phyloP scores from a whole-genome alignment of 2,113 vertebrate genomes.

The Pogonocichla stellata region DNA sequence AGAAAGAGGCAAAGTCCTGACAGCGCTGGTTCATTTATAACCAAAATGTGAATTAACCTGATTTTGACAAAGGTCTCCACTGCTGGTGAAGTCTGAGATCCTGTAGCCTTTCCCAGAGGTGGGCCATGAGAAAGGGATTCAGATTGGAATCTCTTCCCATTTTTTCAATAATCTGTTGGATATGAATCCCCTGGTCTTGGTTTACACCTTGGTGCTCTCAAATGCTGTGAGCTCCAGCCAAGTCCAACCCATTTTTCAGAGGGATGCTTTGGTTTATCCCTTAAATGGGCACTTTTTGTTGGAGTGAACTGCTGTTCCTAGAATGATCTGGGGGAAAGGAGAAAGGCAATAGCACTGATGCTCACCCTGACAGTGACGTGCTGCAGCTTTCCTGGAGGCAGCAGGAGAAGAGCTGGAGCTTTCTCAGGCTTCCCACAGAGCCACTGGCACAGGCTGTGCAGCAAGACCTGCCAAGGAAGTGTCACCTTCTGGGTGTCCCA shows the following conservation, averaged over 20 bases:
- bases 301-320: not conserved
- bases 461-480: not conserved
- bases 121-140: not conserved
- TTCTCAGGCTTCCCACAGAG: not conserved
- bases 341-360: rapidly evolving
- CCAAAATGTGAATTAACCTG: not conserved
- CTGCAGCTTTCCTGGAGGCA: not conserved
- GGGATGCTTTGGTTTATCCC: not conserved
- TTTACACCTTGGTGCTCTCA: not conserved
- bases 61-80: not conserved
- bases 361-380: not conserved
- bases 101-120: not conserved
- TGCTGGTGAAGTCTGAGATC: not conserved
- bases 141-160: not conserved
- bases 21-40: not conserved
- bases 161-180: not conserved
- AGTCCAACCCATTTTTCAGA: not conserved
- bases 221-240: not conserved
- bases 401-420: not conserved
- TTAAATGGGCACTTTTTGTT: not conserved
- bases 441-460: not conserved
- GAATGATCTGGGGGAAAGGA: not conserved
- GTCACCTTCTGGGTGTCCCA: not conserved
- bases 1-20: not conserved
- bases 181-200: rapidly evolving